Conservation (phyloP, 2,888 invertebrate species). For the Sphecodes monilicornis region DNA sequence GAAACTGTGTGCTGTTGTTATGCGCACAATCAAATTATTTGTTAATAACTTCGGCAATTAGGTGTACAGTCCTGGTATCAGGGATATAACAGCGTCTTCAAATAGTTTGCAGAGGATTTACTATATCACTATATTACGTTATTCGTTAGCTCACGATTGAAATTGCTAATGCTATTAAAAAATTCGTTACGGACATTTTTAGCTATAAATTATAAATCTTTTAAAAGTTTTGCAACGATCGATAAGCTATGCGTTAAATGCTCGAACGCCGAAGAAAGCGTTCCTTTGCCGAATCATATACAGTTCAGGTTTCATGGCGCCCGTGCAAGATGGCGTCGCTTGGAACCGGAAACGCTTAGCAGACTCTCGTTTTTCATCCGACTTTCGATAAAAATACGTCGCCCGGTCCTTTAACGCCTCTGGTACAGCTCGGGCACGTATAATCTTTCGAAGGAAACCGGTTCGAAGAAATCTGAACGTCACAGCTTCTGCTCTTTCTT, state of each 20-base stretch:
- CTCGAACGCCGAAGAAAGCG: neutral
- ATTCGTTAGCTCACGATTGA: too few species aligned
- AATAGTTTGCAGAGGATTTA: too few species aligned
- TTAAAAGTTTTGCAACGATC: neutral
- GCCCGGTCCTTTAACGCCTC: slow-evolving; percentile 23
- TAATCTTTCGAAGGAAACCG: slow-evolving; percentile 69
- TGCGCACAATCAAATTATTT: too few species aligned
- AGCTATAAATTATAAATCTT: too few species aligned
- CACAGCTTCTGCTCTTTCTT: slow-evolving; percentile 75
- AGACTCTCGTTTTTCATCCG: neutral
- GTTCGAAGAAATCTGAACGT: slow-evolving; percentile 77
- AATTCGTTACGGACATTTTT: too few species aligned
- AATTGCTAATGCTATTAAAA: too few species aligned
- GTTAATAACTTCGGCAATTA: too few species aligned
- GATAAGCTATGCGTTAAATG: neutral
- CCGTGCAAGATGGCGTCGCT: neutral
- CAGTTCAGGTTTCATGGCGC: neutral
- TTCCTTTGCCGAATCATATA: neutral
- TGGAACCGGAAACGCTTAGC: slow-evolving; percentile 4
- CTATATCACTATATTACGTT: too few species aligned
- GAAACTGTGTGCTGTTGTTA: too few species aligned
- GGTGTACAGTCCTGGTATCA: too few species aligned
- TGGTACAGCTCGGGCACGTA: neutral
- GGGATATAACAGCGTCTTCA: too few species aligned
- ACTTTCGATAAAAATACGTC: slow-evolving; percentile 4